Evolutionary conservation across 2,113 vertebrate species (phyloP), one percentile per base, ranked within the genome.

Genomic region (Circaetus cinerascens): DNA sequence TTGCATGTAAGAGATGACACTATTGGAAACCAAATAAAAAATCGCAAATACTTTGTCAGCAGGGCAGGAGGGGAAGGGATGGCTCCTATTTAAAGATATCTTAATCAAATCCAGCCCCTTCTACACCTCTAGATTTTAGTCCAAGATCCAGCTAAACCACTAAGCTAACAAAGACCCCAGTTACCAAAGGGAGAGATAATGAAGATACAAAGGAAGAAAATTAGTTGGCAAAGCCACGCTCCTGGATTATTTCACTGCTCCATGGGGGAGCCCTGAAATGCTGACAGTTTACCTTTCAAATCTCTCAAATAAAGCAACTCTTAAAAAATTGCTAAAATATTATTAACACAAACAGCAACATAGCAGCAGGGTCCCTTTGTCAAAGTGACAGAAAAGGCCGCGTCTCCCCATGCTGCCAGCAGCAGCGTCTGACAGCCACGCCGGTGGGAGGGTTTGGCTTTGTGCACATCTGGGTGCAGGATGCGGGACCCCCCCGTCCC

Each of bases 391-490:
- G 77, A 53, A 22, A 34, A 53, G 32, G 56, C 86, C 2, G 4
- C 1, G 1, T 73, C 53, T 76, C 55, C 74, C 45, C 66, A 7
- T 2, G 5, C 87, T 86, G 94, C 80, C 76, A 30, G 78, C 64
- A 66, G 82, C 81, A 51, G 43, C 0, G 1, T 69, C 87, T 36
- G 72, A 16, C 0, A 1, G 53, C 50, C 36, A 2, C 0, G 0
- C 50, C 0, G 0, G 22, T 50, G 48, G 64, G 51, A 22, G 14
- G 18, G n/a, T 12, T 53, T 63, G 50, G 57, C 45, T 66, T 48
- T 3, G 0, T 1, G 56, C 8, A 29, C 46, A 14, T 1, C 2
- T 0, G 3, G 45, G 21, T 8, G 40, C 29, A 23, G 57, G 45
- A 8, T 9, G 34, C 1, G 3, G 87, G 43, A 68, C 11, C n/a